Base-by-base conservation (phyloP, 2,888 invertebrate genomes). In the Cerceris ruficornis region DNA sequence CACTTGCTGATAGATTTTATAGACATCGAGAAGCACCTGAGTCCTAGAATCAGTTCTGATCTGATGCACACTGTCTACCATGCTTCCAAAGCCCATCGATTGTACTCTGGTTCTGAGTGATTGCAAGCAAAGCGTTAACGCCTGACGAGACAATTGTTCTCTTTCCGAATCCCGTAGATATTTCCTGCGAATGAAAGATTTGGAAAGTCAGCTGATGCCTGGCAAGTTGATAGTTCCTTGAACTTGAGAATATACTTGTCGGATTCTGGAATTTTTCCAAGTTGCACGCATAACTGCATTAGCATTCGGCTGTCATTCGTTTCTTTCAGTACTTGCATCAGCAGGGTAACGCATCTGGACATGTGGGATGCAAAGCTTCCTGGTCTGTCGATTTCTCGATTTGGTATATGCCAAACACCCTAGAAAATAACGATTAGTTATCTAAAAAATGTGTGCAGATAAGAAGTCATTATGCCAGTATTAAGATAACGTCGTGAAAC, bases 291-390 rank as follows among this genome's bases (percentile, higher is more conserved):
- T 41, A 98, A 93, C 86, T 97, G 96, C 67, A 97, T 94, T 60
- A 98, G 93, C 82, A 96, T 95, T 89, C 95, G 95, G 87, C 96
- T 95, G 90, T 98, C 98, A 72, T 95, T 95, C 49, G 95, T 95
- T 88, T 96, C 96, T 85, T 95, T 94, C 54, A 98, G 93, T 75
- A 98, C 95, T 91, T 97, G 96, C 93, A 98, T 94, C 7, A 98
- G 94, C 46, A 98, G 94, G 28, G 95, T 94, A 2, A 98, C 95
- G 82, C 97, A 97, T 74, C 97, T 95, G 81, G 96, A 96, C 96
- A 98, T 97, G 90, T 98, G 98, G 49, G 97, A 96, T 0, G 97
- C 96, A 90, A 99, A 97, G 81, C 97, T 97, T 4, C 98, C 98
- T 0, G 98, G 96, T 77, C 98, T 94, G 90, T 98, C 98, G 55